A percentile compares a stretch with the other conserved stretches of the same genome.
phyloP scores from a whole-genome alignment of 2,888 invertebrate species.

The Hipparchia sbordonii region DNA sequence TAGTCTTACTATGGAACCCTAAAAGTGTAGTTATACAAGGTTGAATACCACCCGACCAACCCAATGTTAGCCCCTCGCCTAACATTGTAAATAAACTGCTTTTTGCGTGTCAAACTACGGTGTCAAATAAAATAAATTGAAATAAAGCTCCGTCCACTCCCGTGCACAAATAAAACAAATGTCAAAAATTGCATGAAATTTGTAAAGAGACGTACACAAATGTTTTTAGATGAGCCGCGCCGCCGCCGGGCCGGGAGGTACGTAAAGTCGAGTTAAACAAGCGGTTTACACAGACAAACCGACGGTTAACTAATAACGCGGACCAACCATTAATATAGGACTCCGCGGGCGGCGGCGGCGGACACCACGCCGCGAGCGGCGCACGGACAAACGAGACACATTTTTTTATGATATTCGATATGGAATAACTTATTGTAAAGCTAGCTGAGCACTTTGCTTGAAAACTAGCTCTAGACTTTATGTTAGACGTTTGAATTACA shows the following conservation, averaged over 20 bases:
- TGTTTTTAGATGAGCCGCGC: neutral
- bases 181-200: neutral
- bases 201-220: neutral
- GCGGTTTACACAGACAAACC: slow-evolving; percentile 44
- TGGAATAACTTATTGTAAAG: no score
- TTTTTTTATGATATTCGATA: no score
- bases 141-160: neutral
- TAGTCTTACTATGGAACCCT: no score
- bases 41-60: no score
- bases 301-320: slow-evolving; percentile 59
- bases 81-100: neutral
- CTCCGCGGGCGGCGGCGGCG: slow-evolving; percentile 52
- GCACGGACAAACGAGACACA: neutral
- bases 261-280: slow-evolving; percentile 36
- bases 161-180: neutral
- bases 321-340: slow-evolving; percentile 56
- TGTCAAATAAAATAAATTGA: neutral
- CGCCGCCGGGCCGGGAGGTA: slow-evolving; percentile 20
- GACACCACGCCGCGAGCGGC: slow-evolving; percentile 19
- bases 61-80: no score
- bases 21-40: no score
- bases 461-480: no score
- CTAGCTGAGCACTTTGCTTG: no score
- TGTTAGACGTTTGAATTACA: no score
- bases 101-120: neutral